Percentiles rank a stretch among this genome's conserved stretches.
phyloP scores from a whole-genome alignment of 2,113 vertebrate genomes.

The Paradoxurus hermaphroditus region DNA sequence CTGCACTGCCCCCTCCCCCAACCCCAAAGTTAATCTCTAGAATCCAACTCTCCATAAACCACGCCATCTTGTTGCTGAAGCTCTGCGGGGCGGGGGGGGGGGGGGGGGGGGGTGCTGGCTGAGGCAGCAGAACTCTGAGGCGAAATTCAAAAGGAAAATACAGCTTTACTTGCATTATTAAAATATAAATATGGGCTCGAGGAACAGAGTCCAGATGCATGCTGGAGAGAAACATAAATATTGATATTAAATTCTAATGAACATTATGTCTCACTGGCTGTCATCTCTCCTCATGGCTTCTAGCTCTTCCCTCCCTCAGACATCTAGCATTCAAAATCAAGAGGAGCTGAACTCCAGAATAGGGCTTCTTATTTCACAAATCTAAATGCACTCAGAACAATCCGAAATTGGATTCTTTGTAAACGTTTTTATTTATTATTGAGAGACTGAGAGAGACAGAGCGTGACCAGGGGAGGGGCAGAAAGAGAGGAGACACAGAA shows the following conservation, averaged over 20 bases:
- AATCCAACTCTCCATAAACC: conserved; percentile 51
- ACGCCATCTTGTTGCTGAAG: conserved; percentile 28
- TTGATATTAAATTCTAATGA: conserved; percentile 66
- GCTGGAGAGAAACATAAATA: conserved; percentile 70
- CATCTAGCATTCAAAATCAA: conserved; percentile 16
- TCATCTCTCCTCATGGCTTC: conserved; percentile 24
- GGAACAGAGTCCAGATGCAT: conserved; percentile 43
- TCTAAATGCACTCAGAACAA: conserved; percentile 5
- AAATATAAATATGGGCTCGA: conserved; percentile 61
- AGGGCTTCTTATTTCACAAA: conserved; percentile 12
- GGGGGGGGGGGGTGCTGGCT: neutral
- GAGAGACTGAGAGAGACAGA: no score
- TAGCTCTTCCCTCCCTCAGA: conserved; percentile 2
- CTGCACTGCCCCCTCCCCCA: neutral
- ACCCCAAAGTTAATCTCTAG: conserved; percentile 27
- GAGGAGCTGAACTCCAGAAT: conserved; percentile 24
- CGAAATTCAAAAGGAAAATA: conserved; percentile 69
- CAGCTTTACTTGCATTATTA: conserved; percentile 44
- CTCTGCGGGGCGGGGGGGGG: neutral
- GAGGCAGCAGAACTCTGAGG: conserved; percentile 20
- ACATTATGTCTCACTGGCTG: conserved; percentile 51
- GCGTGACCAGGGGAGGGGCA: no score
- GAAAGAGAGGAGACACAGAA: no score
- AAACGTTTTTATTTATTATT: no score
- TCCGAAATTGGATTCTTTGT: conserved; percentile 53